Evolutionary conservation across 2,113 vertebrate genomes (phyloP).

Genomic region (Atlantisia rogersi): DNA sequence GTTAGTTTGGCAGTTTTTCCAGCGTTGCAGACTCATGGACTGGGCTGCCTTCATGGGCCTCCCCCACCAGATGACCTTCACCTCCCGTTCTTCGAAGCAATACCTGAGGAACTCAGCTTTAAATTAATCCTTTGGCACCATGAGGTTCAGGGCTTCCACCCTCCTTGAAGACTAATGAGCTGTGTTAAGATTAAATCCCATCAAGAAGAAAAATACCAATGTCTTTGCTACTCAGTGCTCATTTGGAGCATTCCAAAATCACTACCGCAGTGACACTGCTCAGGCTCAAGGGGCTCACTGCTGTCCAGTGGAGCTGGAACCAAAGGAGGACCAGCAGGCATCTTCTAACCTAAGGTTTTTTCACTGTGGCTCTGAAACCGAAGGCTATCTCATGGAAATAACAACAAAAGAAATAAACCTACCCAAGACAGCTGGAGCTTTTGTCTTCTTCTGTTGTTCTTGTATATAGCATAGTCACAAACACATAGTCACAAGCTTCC

Average conservation of each 20-base stretch:
- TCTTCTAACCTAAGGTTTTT: neutral
- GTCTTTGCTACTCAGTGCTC: neutral
- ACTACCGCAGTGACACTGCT: fast-evolving
- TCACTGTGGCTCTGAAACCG: neutral
- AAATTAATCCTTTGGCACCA: neutral
- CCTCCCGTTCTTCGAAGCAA: neutral
- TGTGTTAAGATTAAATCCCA: constrained; percentile 12
- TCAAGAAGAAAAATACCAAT: neutral
- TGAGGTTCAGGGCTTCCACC: neutral
- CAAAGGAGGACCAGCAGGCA: neutral
- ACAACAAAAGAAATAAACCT: neutral
- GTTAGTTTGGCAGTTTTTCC: neutral
- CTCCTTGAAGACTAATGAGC: neutral
- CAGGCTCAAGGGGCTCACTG: neutral
- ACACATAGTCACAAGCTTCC: neutral
- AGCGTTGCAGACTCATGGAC: neutral
- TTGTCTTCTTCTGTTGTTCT: neutral
- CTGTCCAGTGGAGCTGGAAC: neutral
- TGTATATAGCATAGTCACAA: neutral
- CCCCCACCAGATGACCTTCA: neutral
- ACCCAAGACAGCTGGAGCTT: fast-evolving
- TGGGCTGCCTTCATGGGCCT: neutral
- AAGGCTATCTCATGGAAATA: neutral
- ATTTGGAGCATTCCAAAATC: neutral
- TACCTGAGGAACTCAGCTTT: neutral